phyloP scores from a whole-genome alignment of 2,888 invertebrate genomes.

The Elysia crispata region DNA sequence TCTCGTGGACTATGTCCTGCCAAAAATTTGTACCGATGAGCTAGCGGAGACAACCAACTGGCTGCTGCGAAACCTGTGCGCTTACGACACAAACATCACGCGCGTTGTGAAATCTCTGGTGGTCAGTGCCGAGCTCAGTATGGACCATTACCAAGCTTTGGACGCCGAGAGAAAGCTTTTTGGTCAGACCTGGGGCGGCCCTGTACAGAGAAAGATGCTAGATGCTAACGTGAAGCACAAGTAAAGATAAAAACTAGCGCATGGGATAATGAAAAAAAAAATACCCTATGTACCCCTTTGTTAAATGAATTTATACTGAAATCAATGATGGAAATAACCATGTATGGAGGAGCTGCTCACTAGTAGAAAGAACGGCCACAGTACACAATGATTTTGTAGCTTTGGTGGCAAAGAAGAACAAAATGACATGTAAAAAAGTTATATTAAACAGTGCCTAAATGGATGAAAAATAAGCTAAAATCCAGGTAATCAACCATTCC shows the following conservation, averaged over 20 bases:
- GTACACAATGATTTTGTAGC: no score
- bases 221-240: conserved; percentile 35
- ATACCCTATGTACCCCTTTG: no score
- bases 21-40: conserved; percentile 25
- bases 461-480: no score
- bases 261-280: no score
- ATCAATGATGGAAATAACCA: no score
- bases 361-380: no score
- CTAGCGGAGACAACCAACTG: conserved; percentile 23
- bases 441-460: no score
- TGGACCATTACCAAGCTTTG: not conserved
- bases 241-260: not conserved
- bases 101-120: conserved; percentile 38
- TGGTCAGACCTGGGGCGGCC: conserved; percentile 36
- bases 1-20: conserved; percentile 76
- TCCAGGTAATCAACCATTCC: no score
- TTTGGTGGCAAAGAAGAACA: no score
- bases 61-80: conserved; percentile 27
- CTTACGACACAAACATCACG: conserved; percentile 12
- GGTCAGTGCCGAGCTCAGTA: conserved; percentile 16
- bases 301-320: no score
- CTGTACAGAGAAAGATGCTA: conserved; percentile 15
- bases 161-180: conserved; percentile 36
- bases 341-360: no score
- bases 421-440: no score